Evolutionary conservation across 2,888 invertebrate genomes (phyloP), one percentile per base, ranked within the genome.

Genomic region (Gerosis bhagava): DNA sequence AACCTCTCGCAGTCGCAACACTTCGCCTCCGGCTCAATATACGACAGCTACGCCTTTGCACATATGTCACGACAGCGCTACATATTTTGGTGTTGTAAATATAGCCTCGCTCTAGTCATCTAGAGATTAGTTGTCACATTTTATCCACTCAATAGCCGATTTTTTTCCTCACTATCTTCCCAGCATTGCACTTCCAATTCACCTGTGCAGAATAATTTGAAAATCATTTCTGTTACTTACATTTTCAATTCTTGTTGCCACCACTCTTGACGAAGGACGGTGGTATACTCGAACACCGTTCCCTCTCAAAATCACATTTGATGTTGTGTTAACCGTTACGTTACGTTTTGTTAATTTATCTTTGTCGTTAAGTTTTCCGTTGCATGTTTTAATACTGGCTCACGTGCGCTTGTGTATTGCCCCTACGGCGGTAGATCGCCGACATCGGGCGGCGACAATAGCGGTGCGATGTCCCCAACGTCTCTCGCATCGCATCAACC

Each of bases 21-120:
- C 74, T 89, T 92, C 79, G 94, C 94, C 65, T 95, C 94, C 62
- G 91, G 93, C 51, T 95, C 94, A 65, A 91, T 94, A 54, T 96
- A 96, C 76, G 96, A 96, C 84, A 94, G 96, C 96, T 96, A 54
- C 37, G 48, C 19, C 8, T 25, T 17, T 24, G 8, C 19, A n/a
- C n/a, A n/a, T 24, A 15, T 29, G 13, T 22, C 32, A 17, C 7
- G 15, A 10, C 11, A 24, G 17, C 13, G 39, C 10, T 44, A 35
- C 35, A 51, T 49, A 22, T 42, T 35, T 52, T 21, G 42, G 53
- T 56, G 60, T 57, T 45, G 57, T 57, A 31, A n/a, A n/a, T 46
- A 51, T 57, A 54, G 57, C 37, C 7, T 42, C 40, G 45, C 46
- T 36, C 44, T 31, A 44, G 41, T 22, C 13, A 15, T 40, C n/a